Evolutionary conservation across 2,888 invertebrate genomes (phyloP).

Genomic region (Andrena hattorfiana): DNA sequence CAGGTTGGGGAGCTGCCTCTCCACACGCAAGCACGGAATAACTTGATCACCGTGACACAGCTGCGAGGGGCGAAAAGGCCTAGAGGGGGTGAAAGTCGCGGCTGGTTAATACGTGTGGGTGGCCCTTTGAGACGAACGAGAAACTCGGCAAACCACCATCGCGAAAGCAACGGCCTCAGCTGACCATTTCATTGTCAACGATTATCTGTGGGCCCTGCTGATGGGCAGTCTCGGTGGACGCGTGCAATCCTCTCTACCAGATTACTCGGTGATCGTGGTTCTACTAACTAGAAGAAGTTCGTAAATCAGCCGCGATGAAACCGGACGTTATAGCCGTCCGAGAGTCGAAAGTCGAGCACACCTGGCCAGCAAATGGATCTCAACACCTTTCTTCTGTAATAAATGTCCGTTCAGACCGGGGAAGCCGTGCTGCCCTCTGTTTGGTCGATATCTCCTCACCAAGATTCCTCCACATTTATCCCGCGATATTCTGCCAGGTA

Average conservation of each 20-base stretch:
- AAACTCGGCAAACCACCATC: background rate
- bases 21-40: slow-evolving; percentile 35
- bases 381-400: slow-evolving; percentile 2
- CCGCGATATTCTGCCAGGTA: background rate
- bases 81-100: background rate
- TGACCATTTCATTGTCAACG: slow-evolving; percentile 36
- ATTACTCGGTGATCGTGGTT: slow-evolving; percentile 14
- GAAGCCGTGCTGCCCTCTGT: slow-evolving; percentile 28
- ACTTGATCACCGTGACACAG: slow-evolving; percentile 46
- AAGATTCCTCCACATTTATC: background rate
- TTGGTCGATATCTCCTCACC: slow-evolving; percentile 33
- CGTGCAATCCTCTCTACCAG: background rate
- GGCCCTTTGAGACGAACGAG: slow-evolving; percentile 41
- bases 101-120: slow-evolving; percentile 1
- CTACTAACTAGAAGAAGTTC: slow-evolving; percentile 13
- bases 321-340: background rate
- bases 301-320: background rate
- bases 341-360: background rate
- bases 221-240: slow-evolving; percentile 25
- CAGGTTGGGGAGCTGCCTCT: background rate
- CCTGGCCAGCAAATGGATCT: background rate
- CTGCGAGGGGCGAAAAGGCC: background rate
- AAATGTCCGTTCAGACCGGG: background rate
- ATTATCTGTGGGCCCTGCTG: slow-evolving; percentile 18
- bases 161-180: slow-evolving; percentile 41